Evolutionary conservation across 92 coral and sea anemone species (phyloP), one percentile per base, ranked within the genome.

Genomic region (Zoanthus gigantus): DNA sequence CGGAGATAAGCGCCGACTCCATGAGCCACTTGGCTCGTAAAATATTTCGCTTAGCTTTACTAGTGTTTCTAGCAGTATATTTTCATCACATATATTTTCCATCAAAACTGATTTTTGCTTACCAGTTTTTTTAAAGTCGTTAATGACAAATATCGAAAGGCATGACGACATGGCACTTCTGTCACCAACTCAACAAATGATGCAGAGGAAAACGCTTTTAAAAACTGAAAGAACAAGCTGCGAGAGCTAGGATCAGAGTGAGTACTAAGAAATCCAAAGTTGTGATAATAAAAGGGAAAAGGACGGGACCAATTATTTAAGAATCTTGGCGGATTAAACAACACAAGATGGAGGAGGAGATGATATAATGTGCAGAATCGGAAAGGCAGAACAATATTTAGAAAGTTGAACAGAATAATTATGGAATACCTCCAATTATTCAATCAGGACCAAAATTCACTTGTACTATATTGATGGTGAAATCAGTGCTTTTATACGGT

Each of bases 311-410:
- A 69, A 30, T 69, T 69, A 69, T 69, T 69, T 14, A 2, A 45
- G 74, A 13, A 69, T 69, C 74, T 28, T 69, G 42, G 74, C 42
- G 74, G 74, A 44, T 2, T 69, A 69, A 69, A 69, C 74, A 69
- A 69, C 34, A 69, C 45, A 69, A 69, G 74, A 44, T 69, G 76
- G 56, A 50, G 10, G 56, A 50, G 9, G n/a, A 71, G 28, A 71
- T 71, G 52, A 71, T 71, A 71, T 71, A 71, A 71, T 45, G 52
- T 71, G 76, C 45, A 71, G 76, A 71, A 34, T 71, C 0, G 76
- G 50, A 71, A 71, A 28, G 76, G 50, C 76, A 71, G 30, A 48
- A 71, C 31, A 44, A 71, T 2, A 32, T 71, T 71, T 71, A 32
- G 76, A 71, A 71, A 71, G 76, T 71, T 28, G 76, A 31, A 71